phyloP scores from a whole-genome alignment of 2,113 vertebrate genomes.

The Bagarius yarrelli region DNA sequence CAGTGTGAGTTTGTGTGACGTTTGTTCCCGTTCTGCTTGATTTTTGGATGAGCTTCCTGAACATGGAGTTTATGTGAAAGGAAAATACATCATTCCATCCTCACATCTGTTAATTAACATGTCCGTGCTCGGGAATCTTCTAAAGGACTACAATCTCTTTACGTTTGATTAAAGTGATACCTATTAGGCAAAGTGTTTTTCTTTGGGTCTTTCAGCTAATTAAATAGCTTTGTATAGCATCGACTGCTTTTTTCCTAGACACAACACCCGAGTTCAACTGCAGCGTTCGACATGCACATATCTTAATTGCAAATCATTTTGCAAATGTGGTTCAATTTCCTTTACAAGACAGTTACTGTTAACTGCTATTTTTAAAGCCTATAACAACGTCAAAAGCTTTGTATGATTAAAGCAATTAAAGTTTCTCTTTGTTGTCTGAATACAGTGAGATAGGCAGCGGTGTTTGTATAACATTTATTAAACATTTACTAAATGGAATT shows the following conservation, averaged over 20 bases:
- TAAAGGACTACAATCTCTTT: constrained; percentile 71
- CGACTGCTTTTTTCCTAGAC: constrained; percentile 71
- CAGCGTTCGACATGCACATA: constrained; percentile 68
- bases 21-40: constrained; percentile 67
- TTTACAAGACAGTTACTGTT: constrained; percentile 83
- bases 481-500: constrained; percentile 92
- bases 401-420: constrained; percentile 99
- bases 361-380: constrained; percentile 89
- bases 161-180: constrained; percentile 78
- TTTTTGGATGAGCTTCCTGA: constrained; percentile 68
- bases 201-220: constrained; percentile 75
- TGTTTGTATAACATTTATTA: constrained; percentile 95
- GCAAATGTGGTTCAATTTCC: constrained; percentile 82
- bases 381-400: constrained; percentile 84
- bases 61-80: constrained; percentile 71
- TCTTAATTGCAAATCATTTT: constrained; percentile 79
- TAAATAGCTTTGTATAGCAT: constrained; percentile 73
- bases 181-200: constrained; percentile 73
- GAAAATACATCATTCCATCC: constrained; percentile 65
- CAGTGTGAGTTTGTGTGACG: constrained; percentile 71
- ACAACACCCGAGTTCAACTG: constrained; percentile 66
- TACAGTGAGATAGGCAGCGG: constrained; percentile 76
- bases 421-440: constrained; percentile 92
- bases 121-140: constrained; percentile 70
- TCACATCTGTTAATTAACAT: constrained; percentile 77